A percentile compares a stretch with the other conserved stretches of the same genome.
Evolutionary conservation across 2,113 vertebrate species (phyloP).

Genomic region (Varanus komodoensis): DNA sequence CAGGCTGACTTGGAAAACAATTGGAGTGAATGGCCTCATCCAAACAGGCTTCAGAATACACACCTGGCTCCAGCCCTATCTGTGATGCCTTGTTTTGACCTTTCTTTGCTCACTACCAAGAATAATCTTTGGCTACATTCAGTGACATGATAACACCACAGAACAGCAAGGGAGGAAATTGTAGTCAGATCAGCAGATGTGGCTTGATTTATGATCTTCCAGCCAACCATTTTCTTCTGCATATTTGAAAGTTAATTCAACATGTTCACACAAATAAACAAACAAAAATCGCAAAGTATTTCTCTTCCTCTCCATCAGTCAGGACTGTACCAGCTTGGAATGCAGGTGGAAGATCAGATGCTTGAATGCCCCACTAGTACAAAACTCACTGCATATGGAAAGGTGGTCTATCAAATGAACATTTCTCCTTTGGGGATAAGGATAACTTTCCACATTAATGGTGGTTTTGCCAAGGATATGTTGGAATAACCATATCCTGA

Average conservation of each 20-base stretch:
- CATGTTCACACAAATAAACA: neutral
- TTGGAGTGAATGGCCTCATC: neutral
- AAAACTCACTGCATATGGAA: neutral
- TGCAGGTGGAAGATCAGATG: neutral
- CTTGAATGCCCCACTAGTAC: neutral
- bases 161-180: neutral
- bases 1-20: neutral
- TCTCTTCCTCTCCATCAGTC: neutral
- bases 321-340: neutral
- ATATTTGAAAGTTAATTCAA: neutral
- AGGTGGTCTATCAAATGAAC: neutral
- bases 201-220: neutral
- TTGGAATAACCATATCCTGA: too few species aligned
- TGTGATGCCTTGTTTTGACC: neutral
- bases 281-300: neutral
- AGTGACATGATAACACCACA: neutral
- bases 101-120: neutral
- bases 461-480: neutral
- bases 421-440: neutral
- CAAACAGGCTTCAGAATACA: neutral
- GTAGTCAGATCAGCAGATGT: neutral
- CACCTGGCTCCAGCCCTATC: neutral
- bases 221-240: neutral
- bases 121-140: neutral
- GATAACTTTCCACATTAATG: neutral